phyloP scores from a whole-genome alignment of 1,140 invertebrate genomes.

The Drosophila prosaltans region DNA sequence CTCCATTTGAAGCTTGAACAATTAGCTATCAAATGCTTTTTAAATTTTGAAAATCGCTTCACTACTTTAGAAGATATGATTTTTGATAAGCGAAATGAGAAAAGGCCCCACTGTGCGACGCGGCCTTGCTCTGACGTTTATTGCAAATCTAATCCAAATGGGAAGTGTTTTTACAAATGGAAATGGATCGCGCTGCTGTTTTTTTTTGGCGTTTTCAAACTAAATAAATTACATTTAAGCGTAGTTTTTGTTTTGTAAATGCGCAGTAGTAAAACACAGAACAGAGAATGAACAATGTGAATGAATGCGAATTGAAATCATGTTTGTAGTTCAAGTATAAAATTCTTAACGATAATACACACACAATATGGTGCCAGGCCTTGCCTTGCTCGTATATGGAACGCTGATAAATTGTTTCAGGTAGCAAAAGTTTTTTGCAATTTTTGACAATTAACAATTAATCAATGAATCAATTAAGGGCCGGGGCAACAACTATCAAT shows the following conservation, averaged over 20 bases:
- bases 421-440: background rate
- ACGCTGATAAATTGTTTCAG: conserved; percentile 1
- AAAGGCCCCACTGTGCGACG: too few species aligned
- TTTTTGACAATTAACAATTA: background rate
- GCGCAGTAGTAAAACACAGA: conserved; percentile 10
- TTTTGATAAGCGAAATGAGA: too few species aligned
- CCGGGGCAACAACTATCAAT: conserved; percentile 9
- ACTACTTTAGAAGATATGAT: too few species aligned
- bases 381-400: background rate
- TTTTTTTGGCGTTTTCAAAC: conserved; percentile 16
- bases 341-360: conserved; percentile 1
- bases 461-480: background rate
- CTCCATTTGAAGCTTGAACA: too few species aligned
- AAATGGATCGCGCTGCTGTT: conserved; percentile 7
- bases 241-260: background rate
- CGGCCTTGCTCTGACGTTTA: conserved; percentile 4
- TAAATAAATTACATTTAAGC: conserved; percentile 16
- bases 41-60: too few species aligned
- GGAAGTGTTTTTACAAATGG: conserved; percentile 14
- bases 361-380: background rate
- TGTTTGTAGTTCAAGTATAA: conserved; percentile 2
- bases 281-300: background rate
- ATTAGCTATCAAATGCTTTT: too few species aligned
- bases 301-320: conserved; percentile 14
- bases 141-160: conserved; percentile 37